Base-by-base conservation (phyloP, 2,113 vertebrate genomes). In the Nansenia antarctica region DNA sequence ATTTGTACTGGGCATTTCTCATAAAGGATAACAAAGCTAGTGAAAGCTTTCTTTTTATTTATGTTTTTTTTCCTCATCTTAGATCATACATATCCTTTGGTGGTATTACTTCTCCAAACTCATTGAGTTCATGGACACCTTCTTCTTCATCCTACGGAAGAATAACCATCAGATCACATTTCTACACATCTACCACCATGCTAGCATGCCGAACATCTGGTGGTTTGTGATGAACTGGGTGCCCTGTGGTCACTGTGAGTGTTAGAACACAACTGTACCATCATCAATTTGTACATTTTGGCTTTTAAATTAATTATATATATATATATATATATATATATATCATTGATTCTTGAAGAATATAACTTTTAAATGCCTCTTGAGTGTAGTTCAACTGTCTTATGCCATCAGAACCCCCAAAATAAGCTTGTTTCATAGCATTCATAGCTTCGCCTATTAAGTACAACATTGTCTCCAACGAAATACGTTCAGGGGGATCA, bases 151-250 rank as follows among this genome's bases (percentile, higher is more conserved):
- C 81, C 88, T 99, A 73, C 93, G 96, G 29, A 99, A 99, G 87
- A 99, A 98, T 86, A 95, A 95, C 85, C 94, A 98, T 82, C 97
- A 99, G 91, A 93, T 99, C 89, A 98, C 95, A 0, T 92, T 98
- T 72, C 94, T 99, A 62, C 98, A 99, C 18, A 91, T 99, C 78
- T 99, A 95, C 87, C 98, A 99, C 82, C 98, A 99, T 0, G 91
- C 92, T 18, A 93, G 88, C 26, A 98, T 99, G 97, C 84, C 94
- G 64, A 99, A 96, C 84, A 99, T 99, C 86, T 99, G 98, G 98
- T 99, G 98, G 98, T 98, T 99, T 47, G 98, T 97, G 74, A 95
- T 99, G 95, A 99, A 99, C 93, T 99, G 95, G 96, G 92, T 99
- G 78, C 96, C 97, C 65, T 97, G 96, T 54, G 98, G 97, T 83